Evolutionary conservation across 2,888 invertebrate species (phyloP), one percentile per base, ranked within the genome.

Genomic region (Petrolisthes cinctipes): DNA sequence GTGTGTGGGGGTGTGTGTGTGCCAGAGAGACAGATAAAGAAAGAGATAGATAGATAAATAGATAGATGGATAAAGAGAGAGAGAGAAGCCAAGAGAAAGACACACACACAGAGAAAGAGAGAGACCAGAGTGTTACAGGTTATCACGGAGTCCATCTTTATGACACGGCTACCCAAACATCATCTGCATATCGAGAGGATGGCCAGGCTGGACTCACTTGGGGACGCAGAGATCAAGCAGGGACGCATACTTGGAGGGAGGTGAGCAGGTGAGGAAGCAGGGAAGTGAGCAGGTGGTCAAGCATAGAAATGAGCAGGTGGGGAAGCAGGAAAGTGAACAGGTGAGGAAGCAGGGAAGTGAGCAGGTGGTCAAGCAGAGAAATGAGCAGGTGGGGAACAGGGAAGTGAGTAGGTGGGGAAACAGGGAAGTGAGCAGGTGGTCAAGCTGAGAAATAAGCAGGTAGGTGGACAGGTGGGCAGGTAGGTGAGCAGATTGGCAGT

Each of bases 111-210:
- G 73, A 73, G 73, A 20, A 20, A 20, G 23, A 9, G 56, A 17
- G 17, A 56, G 80, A 54, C 17, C 54, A 4, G 80, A 17, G 80
- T 80, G n/a, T 20, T 57, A 56, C 54, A n/a, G 86, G 86, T 86
- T 86, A 86, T 86, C 86, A 56, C 23, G 37, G 5, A 71, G 71
- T 53, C 66, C 37, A 86, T 86, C 86, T 86, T 86, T 86, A 86
- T 86, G 86, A 82, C 82, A 82, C 37, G 66, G 82, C 86, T 86
- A 86, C 82, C 86, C 86, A 86, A 68, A 82, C 86, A 85, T 85
- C 85, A 86, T 86, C 82, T 82, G 82, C 86, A 78, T 86, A 86
- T 82, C 86, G 82, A 86, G 82, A 82, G 82, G 86, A 57, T 68
- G 76, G 82, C 71, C 61, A 66, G 66, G 57, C 80, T 57, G 80